These are phyloP conservation scores for Oryzias curvinotus DNA, from an alignment of 2,113 vertebrate genomes.

Conservation along the genomic window DNA sequence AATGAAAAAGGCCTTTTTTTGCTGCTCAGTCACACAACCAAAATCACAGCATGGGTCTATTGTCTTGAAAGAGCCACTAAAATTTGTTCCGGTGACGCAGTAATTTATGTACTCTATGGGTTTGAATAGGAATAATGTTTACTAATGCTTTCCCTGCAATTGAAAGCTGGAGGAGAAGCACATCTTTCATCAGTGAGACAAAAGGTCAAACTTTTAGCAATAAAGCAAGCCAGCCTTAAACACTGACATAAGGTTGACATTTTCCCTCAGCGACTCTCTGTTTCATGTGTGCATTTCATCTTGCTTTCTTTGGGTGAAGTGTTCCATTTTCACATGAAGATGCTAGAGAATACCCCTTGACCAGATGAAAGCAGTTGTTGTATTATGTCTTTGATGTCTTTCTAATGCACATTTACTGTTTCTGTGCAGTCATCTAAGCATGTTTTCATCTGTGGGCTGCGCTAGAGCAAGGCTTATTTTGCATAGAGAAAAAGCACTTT, in stretches of 20 bases:
- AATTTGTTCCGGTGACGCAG: background rate
- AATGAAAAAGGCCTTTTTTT: too few species aligned
- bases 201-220: conserved; percentile 61
- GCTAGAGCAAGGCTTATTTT: conserved; percentile 39
- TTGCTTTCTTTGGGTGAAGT: conserved; percentile 55
- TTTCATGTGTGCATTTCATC: conserved; percentile 52
- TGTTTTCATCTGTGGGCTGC: conserved; percentile 57
- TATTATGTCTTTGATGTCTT: conserved; percentile 66
- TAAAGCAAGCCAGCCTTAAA: conserved; percentile 59
- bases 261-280: conserved; percentile 45
- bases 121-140: conserved; percentile 24
- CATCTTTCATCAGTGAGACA: conserved; percentile 29
- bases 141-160: conserved; percentile 32
- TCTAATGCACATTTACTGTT: conserved; percentile 56
- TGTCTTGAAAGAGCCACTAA: conserved; percentile 22
- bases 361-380: conserved; percentile 68
- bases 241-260: conserved; percentile 59
- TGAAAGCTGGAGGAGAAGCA: conserved; percentile 22
- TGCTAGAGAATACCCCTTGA: conserved; percentile 57
- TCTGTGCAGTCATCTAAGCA: conserved; percentile 48
- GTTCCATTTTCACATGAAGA: conserved; percentile 60
- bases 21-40: too few species aligned
- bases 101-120: background rate
- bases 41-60: too few species aligned
- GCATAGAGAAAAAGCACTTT: conserved; percentile 25